Percentiles rank a stretch among this genome's conserved stretches.
Evolutionary conservation across 2,113 vertebrate species (phyloP).

Genomic region (Semnornis frantzii): DNA sequence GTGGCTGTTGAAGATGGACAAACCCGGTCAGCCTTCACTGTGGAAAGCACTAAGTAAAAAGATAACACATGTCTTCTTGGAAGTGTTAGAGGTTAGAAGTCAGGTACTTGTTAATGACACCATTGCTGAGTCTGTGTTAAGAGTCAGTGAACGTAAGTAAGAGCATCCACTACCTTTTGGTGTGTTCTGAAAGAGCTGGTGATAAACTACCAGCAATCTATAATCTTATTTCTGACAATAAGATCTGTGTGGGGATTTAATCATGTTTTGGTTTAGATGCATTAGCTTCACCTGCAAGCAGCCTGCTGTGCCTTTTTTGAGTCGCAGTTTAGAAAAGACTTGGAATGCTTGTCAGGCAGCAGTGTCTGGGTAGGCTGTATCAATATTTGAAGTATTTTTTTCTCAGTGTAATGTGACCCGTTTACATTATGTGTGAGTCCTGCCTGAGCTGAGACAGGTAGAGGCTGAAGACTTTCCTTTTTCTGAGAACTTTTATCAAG

Average conservation of each 20-base stretch:
- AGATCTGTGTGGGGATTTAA: neutral
- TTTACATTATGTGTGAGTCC: neutral
- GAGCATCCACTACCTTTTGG: neutral
- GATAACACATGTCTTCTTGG: neutral
- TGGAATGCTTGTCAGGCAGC: neutral
- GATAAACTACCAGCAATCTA: neutral
- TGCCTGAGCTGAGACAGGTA: neutral
- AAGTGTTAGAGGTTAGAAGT: neutral
- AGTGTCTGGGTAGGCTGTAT: neutral
- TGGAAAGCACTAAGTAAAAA: neutral
- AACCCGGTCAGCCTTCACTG: neutral
- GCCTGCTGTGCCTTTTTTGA: neutral
- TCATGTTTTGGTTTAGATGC: neutral
- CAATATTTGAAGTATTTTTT: neutral
- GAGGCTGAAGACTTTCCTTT: neutral
- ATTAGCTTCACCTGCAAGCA: neutral
- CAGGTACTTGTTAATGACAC: accelerated
- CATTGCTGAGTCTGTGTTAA: accelerated
- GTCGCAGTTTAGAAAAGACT: neutral
- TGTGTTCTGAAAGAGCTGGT: neutral
- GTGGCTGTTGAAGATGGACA: neutral
- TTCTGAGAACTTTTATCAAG: neutral
- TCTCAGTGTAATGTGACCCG: neutral
- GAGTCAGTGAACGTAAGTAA: accelerated
- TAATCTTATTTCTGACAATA: neutral